A percentile compares a stretch with the other conserved stretches of the same genome.
Evolutionary conservation across 2,113 vertebrate genomes (phyloP).

Genomic region (Stictonetta naevosa): DNA sequence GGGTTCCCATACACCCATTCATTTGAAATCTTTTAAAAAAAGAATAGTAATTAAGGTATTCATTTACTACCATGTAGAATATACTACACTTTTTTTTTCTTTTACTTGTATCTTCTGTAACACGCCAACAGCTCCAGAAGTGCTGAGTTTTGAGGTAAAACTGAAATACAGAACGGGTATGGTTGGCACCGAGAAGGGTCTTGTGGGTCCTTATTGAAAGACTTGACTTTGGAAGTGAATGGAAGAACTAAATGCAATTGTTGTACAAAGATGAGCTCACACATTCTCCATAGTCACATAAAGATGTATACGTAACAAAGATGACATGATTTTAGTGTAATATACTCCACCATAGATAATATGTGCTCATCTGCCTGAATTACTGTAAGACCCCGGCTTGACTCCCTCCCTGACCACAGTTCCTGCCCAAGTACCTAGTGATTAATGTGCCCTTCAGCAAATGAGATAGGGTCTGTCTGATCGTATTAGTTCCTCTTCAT

Average conservation of each 20-base stretch:
- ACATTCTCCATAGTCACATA: background rate
- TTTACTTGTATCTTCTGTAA: background rate
- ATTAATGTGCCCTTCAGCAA: constrained; percentile 71
- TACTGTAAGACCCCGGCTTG: background rate
- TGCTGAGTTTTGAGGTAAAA: background rate
- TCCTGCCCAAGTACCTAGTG: constrained; percentile 52
- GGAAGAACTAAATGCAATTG: background rate
- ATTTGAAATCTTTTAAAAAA: background rate
- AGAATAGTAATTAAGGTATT: background rate
- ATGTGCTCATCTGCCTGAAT: constrained; percentile 29
- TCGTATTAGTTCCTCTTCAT: constrained; percentile 61
- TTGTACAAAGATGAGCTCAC: background rate
- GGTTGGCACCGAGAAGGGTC: background rate
- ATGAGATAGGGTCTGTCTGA: constrained; percentile 63
- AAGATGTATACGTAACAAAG: constrained; percentile 11
- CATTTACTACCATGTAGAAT: background rate
- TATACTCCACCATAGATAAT: background rate
- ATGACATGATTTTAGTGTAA: constrained; percentile 23
- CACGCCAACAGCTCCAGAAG: background rate
- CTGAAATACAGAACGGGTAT: background rate
- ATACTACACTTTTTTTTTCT: background rate
- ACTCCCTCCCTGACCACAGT: constrained; percentile 4
- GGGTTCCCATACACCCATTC: background rate
- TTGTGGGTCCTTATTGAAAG: background rate
- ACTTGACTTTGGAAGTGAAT: background rate